phyloP scores from a whole-genome alignment of 2,888 invertebrate genomes.

The Sarcophaga variegata region DNA sequence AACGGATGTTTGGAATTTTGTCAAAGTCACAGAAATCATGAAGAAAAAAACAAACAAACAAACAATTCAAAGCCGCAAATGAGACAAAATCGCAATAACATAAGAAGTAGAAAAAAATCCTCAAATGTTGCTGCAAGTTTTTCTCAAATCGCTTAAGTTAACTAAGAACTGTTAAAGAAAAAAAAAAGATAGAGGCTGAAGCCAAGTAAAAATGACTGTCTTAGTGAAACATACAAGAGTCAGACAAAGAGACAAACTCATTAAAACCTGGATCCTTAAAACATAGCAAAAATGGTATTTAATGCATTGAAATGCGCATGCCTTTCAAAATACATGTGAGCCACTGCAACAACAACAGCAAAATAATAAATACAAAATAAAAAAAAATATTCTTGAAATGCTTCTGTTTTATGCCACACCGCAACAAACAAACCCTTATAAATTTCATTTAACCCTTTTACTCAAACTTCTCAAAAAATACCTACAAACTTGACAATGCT shows the following conservation, averaged over 20 bases:
- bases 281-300: conserved; percentile 68
- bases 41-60: conserved; percentile 10
- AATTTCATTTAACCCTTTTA: conserved; percentile 62
- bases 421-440: conserved; percentile 64
- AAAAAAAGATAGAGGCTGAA: conserved; percentile 13
- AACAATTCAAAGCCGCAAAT: conserved; percentile 68
- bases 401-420: conserved; percentile 68
- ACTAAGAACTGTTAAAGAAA: conserved; percentile 50
- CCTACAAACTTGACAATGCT: not conserved
- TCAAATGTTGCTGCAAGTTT: not conserved
- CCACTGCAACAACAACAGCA: conserved; percentile 34
- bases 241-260: conserved; percentile 54
- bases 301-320: conserved; percentile 73
- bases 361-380: not conserved
- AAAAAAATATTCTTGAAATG: conserved; percentile 56
- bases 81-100: conserved; percentile 51
- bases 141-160: conserved; percentile 51
- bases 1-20: conserved; percentile 72
- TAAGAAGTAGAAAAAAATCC: not conserved
- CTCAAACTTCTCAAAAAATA: conserved; percentile 28
- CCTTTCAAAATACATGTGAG: conserved; percentile 69
- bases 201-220: not conserved
- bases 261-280: conserved; percentile 58
- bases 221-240: not conserved
- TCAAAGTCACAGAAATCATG: conserved; percentile 48